Evolutionary conservation across 2,113 vertebrate species (phyloP).

Genomic region (Tonatia bakeri): DNA sequence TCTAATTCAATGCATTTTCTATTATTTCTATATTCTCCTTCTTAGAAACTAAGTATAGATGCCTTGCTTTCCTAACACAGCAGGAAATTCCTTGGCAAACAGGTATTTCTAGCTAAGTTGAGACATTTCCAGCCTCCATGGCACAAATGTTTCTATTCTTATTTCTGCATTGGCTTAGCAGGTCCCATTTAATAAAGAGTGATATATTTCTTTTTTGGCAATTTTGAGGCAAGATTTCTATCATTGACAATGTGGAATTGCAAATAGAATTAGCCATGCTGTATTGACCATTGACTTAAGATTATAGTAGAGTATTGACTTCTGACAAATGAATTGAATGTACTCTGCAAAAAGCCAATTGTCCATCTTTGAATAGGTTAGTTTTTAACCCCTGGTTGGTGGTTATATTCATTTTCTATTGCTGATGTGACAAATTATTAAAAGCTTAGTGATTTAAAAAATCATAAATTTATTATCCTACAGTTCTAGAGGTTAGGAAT

Average conservation of each 20-base stretch:
- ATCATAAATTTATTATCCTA: slow-evolving; percentile 17
- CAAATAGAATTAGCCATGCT: not conserved
- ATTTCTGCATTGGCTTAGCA: not conserved
- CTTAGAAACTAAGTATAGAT: slow-evolving; percentile 9
- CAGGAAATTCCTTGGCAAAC: slow-evolving; percentile 18
- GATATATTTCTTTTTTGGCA: not conserved
- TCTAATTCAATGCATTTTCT: not conserved
- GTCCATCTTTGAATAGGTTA: not conserved
- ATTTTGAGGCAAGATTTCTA: not conserved
- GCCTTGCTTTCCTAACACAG: not conserved
- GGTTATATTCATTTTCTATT: slow-evolving; percentile 9
- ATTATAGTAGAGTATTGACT: slow-evolving; percentile 1
- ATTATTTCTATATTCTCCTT: not conserved
- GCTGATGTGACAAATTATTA: slow-evolving; percentile 32
- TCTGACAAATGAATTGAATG: slow-evolving; percentile 29
- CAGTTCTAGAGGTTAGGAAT: not conserved
- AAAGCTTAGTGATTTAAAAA: slow-evolving; percentile 25
- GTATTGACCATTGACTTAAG: not conserved
- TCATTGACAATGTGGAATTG: slow-evolving; percentile 12
- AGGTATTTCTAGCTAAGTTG: not conserved
- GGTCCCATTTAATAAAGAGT: slow-evolving; percentile 5
- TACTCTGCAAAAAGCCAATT: not conserved
- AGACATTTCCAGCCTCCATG: not conserved
- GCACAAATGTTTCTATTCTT: slow-evolving; percentile 38
- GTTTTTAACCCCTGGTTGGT: slow-evolving; percentile 26